Base-by-base conservation (phyloP, 1,140 invertebrate species). In the Myzus persicae region DNA sequence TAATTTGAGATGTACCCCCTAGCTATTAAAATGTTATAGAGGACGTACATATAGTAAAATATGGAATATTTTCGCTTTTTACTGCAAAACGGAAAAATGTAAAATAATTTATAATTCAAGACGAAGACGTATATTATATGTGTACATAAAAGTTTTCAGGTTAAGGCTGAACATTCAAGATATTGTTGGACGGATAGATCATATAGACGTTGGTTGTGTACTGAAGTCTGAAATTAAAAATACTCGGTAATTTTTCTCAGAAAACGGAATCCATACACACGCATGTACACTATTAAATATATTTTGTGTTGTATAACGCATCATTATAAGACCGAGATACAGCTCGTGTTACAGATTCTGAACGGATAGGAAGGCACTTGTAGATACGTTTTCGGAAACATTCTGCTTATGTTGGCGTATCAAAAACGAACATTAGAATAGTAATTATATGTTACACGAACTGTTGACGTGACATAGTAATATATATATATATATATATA, bases 71-170 rank as follows among this genome's bases (percentile, higher is more conserved):
- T 93, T 54, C 31, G n/a, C 42, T 20, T 38, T 92, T 92, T 92
- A 81, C 67, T 26, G 22, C 6, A 92, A 93, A 93, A 93, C 81
- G 81, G 87, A 46, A 48, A 88, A 90, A 90, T 42, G 38, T 26
- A 4, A 11, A 9, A 67, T 38, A 26, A 11, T 67, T 67, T 26
- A 67, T 67, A 67, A 90, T 67, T 90, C 31, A 67, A 40, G 31
- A 9, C 20, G 46, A 89, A 89, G 87, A 67, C 38, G 51, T 59
- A 31, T 67, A 67, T n/a, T 46, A 31, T 40, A 26, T 31, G 88
- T n/a, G 38, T 67, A 48, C 46, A 40, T 84, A 93, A 93, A 54
- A 26, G 81, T 93, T 93, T 93, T 85, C 81, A 93, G 91, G 91
- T 93, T 51, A 93, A 93, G 91, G 91, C 36, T 93, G 91, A 42